phyloP scores from a whole-genome alignment of 2,888 invertebrate genomes.

The Latrodectus hesperus region DNA sequence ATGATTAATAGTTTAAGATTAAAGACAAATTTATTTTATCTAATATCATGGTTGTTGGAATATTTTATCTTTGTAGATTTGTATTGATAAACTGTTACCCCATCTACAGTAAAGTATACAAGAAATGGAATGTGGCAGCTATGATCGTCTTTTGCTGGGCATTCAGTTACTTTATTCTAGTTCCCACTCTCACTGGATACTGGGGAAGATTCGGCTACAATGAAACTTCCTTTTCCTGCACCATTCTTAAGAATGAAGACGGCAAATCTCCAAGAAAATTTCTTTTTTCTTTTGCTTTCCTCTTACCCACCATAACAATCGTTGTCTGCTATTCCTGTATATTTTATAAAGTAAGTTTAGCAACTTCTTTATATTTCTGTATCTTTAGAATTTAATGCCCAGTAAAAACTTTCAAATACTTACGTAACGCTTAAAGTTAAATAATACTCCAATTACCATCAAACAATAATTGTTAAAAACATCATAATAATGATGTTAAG shows the following conservation, averaged over 20 bases:
- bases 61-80: conserved; percentile 79
- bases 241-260: conserved; percentile 83
- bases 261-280: conserved; percentile 85
- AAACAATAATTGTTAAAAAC: not conserved
- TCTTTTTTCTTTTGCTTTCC: conserved; percentile 87
- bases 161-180: conserved; percentile 90
- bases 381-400: not conserved
- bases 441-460: not conserved
- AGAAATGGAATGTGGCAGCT: conserved; percentile 85
- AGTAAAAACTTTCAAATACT: not conserved
- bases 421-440: not conserved
- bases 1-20: too few species aligned
- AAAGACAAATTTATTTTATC: too few species aligned
- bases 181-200: conserved; percentile 86
- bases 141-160: conserved; percentile 92
- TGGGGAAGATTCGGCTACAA: conserved; percentile 92
- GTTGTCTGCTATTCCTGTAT: conserved; percentile 82
- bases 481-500: not conserved
- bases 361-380: not conserved
- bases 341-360: conserved; percentile 64
- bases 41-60: too few species aligned
- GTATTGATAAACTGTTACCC: conserved; percentile 92
- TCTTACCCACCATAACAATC: conserved; percentile 88
- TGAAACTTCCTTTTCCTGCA: conserved; percentile 88
- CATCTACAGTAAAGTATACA: conserved; percentile 87